These are phyloP conservation scores for Nanorana parkeri DNA, from an alignment of 2,113 vertebrate species.

Conservation along the genomic window DNA sequence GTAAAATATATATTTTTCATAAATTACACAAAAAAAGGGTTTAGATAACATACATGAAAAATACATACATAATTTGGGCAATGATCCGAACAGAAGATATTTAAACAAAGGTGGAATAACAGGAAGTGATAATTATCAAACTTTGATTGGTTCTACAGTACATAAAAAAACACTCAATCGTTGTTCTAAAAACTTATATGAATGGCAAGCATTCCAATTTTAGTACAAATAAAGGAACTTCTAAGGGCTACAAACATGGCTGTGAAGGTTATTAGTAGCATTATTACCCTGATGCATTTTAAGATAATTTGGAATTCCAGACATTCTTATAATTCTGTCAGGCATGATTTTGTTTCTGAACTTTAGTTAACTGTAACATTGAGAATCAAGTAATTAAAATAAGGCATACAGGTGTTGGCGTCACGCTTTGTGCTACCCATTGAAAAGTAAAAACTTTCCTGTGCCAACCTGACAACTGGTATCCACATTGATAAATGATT, in stretches of 20 bases:
- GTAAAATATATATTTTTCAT: no score
- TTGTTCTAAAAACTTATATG: no score
- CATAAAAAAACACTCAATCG: no score
- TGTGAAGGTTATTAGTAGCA: not conserved
- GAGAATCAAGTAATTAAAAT: slow-evolving; percentile 6
- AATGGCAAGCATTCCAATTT: not conserved
- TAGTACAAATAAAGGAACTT: not conserved
- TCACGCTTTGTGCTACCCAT: slow-evolving; percentile 31
- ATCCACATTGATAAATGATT: slow-evolving; percentile 40
- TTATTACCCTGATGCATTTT: slow-evolving; percentile 39
- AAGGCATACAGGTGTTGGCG: slow-evolving; percentile 27
- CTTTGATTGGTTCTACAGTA: no score
- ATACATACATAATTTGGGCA: no score
- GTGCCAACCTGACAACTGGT: slow-evolving; percentile 12
- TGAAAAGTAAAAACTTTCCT: not conserved
- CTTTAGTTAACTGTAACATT: not conserved
- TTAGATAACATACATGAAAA: no score
- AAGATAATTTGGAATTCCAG: slow-evolving; percentile 4
- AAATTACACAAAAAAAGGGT: no score
- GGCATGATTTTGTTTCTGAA: not conserved
- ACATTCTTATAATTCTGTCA: slow-evolving; percentile 3
- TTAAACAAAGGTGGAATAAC: no score
- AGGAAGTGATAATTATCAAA: no score
- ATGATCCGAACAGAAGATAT: no score
- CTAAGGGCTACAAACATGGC: not conserved